phyloP scores from a whole-genome alignment of 2,888 invertebrate species.

The Zhuqinia jingwanae region DNA sequence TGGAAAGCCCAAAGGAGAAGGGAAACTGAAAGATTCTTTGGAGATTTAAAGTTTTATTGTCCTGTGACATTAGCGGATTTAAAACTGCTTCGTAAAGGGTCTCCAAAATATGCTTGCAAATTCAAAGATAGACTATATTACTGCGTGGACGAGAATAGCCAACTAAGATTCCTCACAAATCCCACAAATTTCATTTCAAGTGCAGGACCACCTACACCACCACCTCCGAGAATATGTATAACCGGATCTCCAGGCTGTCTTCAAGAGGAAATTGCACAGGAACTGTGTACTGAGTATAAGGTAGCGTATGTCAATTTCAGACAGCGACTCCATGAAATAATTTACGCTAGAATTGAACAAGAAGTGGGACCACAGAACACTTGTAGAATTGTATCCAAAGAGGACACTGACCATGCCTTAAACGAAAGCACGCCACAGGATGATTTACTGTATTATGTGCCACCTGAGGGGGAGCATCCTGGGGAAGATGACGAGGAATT shows the following conservation, averaged over 20 bases:
- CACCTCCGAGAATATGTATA: slow-evolving; percentile 75
- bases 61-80: slow-evolving; percentile 84
- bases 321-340: slow-evolving; percentile 74
- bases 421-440: slow-evolving; percentile 14
- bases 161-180: slow-evolving; percentile 59
- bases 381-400: slow-evolving; percentile 31
- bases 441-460: slow-evolving; percentile 34
- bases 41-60: slow-evolving; percentile 85
- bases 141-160: slow-evolving; percentile 47
- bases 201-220: slow-evolving; percentile 41
- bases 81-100: slow-evolving; percentile 84
- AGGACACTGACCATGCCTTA: background rate
- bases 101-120: slow-evolving; percentile 61
- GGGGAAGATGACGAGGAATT: slow-evolving; percentile 31
- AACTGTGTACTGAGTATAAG: slow-evolving; percentile 66
- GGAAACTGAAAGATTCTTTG: slow-evolving; percentile 81
- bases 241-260: slow-evolving; percentile 76
- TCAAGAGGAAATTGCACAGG: slow-evolving; percentile 71
- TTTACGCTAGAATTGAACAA: slow-evolving; percentile 67
- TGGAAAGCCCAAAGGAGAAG: slow-evolving; percentile 54
- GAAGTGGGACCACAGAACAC: slow-evolving; percentile 72
- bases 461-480: slow-evolving; percentile 9
- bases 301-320: slow-evolving; percentile 76
- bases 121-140: slow-evolving; percentile 72
- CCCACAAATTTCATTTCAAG: slow-evolving; percentile 63